Evolutionary conservation across 2,797 vertebrate species (phyloP), one percentile per base, ranked within the genome.

Genomic region (Muraenolepis orangiensis): DNA sequence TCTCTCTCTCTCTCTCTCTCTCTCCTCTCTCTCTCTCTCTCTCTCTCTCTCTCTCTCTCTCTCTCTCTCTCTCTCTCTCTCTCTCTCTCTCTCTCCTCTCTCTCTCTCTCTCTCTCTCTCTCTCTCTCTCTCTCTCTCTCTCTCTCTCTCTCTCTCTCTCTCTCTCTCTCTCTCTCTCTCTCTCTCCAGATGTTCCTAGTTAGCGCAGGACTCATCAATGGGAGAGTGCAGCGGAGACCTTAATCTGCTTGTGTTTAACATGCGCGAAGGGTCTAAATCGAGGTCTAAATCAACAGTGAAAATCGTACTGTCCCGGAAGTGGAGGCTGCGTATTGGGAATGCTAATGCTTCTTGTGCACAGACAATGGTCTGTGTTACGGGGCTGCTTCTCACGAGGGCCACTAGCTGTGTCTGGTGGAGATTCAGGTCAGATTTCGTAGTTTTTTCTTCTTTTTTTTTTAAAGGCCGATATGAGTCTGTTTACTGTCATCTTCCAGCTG

Each of bases 181-280:
- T n/a, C n/a, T 78, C 82, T 81, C 80, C 86, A 86, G 85, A 85
- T 86, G 89, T 82, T 88, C 38, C 38, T 75, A 73, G 78, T 79
- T 76, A 80, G 72, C 36, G 7, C 69, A 6, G 29, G 10, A 40
- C 82, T 84, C 78, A 74, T 87, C 86, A 87, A 73, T 85, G 80
- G 36, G 74, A 74, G 46, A 1, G 46, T 6, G 51, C 51, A n/a
- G 71, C 6, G 32, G 36, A 76, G 80, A 83, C 84, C 72, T 46
- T 84, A 82, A 87, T 88, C 83, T 83, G 72, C 4, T 74, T 80
- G 70, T 78, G 80, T 83, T 74, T 66, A 78, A 81, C 78, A 64
- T 80, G 76, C 28, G 16, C 69, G 12, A 29, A 74, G 30, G 30
- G 66, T 78, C 72, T 80, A 71, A 81, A 83, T 83, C 77, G 68